Conservation (phyloP, 2,888 invertebrate genomes). For the Idaea aversata region DNA sequence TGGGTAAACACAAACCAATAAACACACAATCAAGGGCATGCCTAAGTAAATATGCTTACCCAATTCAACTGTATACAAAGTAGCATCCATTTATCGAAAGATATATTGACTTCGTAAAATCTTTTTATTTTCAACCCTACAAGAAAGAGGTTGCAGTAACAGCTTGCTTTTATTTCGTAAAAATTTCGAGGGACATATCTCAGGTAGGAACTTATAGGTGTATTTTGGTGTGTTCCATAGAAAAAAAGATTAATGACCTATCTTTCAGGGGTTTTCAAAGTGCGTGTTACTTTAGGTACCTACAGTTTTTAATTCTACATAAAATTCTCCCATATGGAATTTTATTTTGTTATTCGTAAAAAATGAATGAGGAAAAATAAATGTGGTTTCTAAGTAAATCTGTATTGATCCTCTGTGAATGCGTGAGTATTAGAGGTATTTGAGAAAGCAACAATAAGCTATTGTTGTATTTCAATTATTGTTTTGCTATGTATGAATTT, state of each 20-base stretch:
- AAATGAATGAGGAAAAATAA: neutral
- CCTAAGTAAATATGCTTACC: constrained; percentile 14
- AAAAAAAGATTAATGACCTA: neutral
- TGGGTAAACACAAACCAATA: neutral
- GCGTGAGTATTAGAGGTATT: neutral
- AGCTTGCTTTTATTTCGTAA: constrained; percentile 60
- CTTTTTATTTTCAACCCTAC: constrained; percentile 46
- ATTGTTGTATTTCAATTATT: constrained; percentile 10
- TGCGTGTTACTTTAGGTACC: neutral
- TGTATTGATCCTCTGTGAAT: constrained; percentile 5
- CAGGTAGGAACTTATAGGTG: constrained; percentile 10
- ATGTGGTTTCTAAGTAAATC: constrained; percentile 4
- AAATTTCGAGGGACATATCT: constrained; percentile 42
- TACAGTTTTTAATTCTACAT: neutral
- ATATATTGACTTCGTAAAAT: constrained; percentile 55
- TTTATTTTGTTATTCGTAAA: neutral
- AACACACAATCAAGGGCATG: neutral
- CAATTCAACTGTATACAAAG: constrained; percentile 23
- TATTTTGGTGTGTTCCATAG: neutral
- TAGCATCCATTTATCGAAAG: constrained; percentile 40
- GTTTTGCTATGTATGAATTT: neutral
- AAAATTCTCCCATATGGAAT: neutral
- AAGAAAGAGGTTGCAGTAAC: constrained; percentile 43
- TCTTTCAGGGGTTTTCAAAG: neutral
- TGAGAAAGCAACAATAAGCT: constrained; percentile 6